Conservation (phyloP, 92 coral and sea anemone genomes). For the Umimayanthus kanabou region DNA sequence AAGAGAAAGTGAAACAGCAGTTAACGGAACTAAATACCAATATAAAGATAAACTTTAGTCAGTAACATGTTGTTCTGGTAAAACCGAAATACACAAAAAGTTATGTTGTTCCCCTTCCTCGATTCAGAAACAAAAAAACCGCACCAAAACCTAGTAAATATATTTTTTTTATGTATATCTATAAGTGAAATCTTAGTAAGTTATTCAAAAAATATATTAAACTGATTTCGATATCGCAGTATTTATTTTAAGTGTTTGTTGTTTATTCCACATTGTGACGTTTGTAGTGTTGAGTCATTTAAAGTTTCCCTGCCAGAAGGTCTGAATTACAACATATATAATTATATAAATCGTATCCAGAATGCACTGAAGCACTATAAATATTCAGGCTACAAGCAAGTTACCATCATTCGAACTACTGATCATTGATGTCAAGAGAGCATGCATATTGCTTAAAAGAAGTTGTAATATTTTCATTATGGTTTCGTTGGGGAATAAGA, state of each 20-base stretch:
- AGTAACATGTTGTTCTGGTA: neutral
- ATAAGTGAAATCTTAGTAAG: too few relatives aligned
- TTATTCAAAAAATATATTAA: too few relatives aligned
- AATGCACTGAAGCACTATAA: neutral
- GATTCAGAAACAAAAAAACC: too few relatives aligned
- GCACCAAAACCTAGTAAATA: too few relatives aligned
- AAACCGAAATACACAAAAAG: neutral
- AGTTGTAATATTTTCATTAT: slow-evolving; percentile 20
- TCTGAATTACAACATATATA: too few relatives aligned
- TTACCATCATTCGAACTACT: neutral
- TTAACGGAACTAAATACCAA: neutral
- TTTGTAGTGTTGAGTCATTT: neutral
- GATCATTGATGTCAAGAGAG: too few relatives aligned
- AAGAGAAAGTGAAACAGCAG: neutral
- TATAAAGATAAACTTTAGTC: neutral
- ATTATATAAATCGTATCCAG: neutral
- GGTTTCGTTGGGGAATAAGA: slow-evolving; percentile 49
- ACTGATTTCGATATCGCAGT: too few relatives aligned
- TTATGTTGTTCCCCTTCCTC: neutral
- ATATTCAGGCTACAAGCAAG: neutral
- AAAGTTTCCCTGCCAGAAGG: neutral
- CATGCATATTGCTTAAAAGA: neutral
- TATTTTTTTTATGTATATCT: too few relatives aligned
- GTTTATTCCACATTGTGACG: too few relatives aligned
- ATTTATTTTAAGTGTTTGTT: too few relatives aligned